Conservation (phyloP, 2,113 vertebrate species). For the Zosterops hypoxanthus region DNA sequence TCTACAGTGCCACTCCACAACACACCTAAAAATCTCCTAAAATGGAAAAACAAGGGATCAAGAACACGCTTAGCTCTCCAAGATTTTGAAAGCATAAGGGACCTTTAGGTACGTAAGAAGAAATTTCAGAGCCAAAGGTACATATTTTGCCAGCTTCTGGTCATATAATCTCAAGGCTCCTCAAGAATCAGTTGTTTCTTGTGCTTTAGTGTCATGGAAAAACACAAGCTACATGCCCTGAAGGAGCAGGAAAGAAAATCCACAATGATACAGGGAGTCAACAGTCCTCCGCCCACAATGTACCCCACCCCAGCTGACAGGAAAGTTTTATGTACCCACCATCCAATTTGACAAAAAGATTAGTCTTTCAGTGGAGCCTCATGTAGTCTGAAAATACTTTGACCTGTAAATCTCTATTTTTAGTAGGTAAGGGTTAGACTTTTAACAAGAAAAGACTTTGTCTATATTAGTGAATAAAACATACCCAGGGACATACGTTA, state of each 20-base stretch:
- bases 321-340: not conserved
- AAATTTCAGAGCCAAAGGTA: not conserved
- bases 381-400: conserved; percentile 6
- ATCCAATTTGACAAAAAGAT: not conserved
- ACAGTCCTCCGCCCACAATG: not conserved
- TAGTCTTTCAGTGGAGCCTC: not conserved
- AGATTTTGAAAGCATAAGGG: not conserved
- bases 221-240: not conserved
- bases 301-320: not conserved
- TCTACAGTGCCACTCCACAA: not conserved
- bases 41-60: fast-evolving
- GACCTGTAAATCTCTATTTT: conserved; percentile 19
- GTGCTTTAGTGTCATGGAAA: not conserved
- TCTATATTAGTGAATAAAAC: not conserved
- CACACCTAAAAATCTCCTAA: not conserved
- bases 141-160: not conserved
- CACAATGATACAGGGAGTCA: not conserved
- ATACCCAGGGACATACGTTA: not conserved
- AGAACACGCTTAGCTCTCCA: not conserved
- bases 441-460: not conserved
- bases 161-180: not conserved
- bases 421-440: not conserved
- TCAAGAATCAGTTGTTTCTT: not conserved
- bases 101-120: not conserved
- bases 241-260: not conserved